Evolutionary conservation across 2,888 invertebrate genomes (phyloP).

Genomic region (Cosmopolites sordidus): DNA sequence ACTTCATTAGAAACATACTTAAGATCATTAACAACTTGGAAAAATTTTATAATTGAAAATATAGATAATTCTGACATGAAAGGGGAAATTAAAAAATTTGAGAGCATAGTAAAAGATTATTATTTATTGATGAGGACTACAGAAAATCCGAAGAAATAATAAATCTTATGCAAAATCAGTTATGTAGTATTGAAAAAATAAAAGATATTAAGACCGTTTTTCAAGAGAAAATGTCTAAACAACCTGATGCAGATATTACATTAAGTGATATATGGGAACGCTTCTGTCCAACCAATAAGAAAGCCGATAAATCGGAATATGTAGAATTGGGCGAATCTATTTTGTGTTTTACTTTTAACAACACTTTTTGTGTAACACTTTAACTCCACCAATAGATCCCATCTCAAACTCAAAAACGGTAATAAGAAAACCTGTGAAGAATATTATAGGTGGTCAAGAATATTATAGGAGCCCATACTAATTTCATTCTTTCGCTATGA

Average conservation of each 20-base stretch:
- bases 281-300: constrained; percentile 29
- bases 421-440: constrained; percentile 36
- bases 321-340: constrained; percentile 37
- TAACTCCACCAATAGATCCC: constrained; percentile 40
- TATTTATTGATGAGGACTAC: constrained; percentile 30
- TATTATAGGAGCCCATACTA: too few relatives aligned
- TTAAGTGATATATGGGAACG: constrained; percentile 33
- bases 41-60: constrained; percentile 29
- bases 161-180: constrained; percentile 28
- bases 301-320: constrained; percentile 25
- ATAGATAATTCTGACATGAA: constrained; percentile 25
- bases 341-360: constrained; percentile 34
- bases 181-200: constrained; percentile 21
- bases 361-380: too few relatives aligned
- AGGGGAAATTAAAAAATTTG: constrained; percentile 23
- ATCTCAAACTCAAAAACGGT: constrained; percentile 37
- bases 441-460: too few relatives aligned
- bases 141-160: constrained; percentile 29
- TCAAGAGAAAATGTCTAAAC: constrained; percentile 27
- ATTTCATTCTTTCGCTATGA: too few relatives aligned
- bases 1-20: constrained; percentile 29
- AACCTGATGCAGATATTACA: constrained; percentile 19
- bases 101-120: constrained; percentile 30
- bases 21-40: constrained; percentile 31
- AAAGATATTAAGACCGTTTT: constrained; percentile 30